A percentile compares a stretch with the other conserved stretches of the same genome.
Conservation (phyloP, 2,113 vertebrate species). For the Mugil cephalus region DNA sequence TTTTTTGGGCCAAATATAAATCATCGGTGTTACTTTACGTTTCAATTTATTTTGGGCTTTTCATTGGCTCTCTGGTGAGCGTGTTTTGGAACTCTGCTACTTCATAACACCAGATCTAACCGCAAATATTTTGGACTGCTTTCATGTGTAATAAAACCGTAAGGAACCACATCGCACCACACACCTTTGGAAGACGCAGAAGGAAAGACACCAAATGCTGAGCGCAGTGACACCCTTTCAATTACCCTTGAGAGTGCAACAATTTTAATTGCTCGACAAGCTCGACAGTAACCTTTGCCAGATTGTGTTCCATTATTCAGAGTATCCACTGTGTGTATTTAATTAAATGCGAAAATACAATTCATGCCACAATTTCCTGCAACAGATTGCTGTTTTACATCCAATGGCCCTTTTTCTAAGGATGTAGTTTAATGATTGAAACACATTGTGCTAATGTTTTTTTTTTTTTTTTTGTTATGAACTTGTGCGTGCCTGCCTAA, state of each 20-base stretch:
- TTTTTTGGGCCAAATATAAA: conserved; percentile 8
- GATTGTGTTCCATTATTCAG: neutral
- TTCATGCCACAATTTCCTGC: neutral
- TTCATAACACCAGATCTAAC: neutral
- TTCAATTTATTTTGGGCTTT: conserved; percentile 7
- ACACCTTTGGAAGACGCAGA: conserved; percentile 6
- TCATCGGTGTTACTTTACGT: conserved; percentile 12
- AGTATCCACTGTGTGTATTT: neutral
- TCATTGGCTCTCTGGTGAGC: neutral
- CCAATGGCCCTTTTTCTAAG: rapidly evolving
- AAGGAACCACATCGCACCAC: neutral
- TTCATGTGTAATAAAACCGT: conserved; percentile 6
- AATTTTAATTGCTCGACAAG: conserved; percentile 13
- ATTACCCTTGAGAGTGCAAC: neutral
- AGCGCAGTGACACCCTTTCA: neutral
- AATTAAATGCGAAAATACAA: neutral
- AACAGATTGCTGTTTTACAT: neutral
- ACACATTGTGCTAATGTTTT: neutral
- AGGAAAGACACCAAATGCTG: neutral
- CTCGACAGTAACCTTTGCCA: neutral
- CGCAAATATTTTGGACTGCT: conserved; percentile 9
- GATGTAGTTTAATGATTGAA: neutral
- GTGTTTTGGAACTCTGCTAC: neutral
- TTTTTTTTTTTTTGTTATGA: too few species aligned
- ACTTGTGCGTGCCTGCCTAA: too few species aligned